Percentiles rank a stretch among this genome's conserved stretches.
Evolutionary conservation across 1,140 invertebrate genomes (phyloP).

Genomic region (Brachionus rotundiformis): DNA sequence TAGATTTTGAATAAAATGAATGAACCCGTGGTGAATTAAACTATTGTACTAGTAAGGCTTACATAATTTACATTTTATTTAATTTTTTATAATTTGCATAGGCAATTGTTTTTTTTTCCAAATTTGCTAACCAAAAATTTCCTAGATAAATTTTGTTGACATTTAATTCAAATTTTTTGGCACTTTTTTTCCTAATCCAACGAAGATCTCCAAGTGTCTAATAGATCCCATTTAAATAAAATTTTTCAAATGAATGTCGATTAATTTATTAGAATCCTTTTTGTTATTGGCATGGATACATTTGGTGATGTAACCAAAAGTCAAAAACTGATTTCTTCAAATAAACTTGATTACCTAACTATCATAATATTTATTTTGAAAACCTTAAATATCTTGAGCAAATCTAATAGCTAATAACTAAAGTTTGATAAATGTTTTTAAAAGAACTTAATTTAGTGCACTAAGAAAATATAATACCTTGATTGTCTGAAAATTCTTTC

Average conservation of each 20-base stretch:
- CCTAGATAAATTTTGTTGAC: not conserved
- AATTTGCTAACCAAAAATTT: not conserved
- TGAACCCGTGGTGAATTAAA: not conserved
- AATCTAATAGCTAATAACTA: not conserved
- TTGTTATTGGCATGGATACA: not conserved
- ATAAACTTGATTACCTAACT: conserved; percentile 3
- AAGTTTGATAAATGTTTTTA: not conserved
- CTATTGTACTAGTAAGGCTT: not conserved
- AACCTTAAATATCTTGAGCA: not conserved
- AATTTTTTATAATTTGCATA: not conserved
- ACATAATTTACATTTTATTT: not conserved
- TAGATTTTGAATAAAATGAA: not conserved
- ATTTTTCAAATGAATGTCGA: too few relatives aligned
- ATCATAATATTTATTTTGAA: conserved; percentile 12
- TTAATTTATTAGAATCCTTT: not conserved
- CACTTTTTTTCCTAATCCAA: too few relatives aligned
- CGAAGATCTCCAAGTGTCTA: too few relatives aligned
- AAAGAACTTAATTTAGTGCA: not conserved
- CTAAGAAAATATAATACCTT: not conserved
- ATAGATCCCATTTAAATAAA: too few relatives aligned
- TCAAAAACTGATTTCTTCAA: not conserved
- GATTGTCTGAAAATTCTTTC: not conserved
- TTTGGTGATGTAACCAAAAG: conserved; percentile 12
- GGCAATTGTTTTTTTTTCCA: not conserved
- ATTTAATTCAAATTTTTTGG: too few relatives aligned